Evolutionary conservation across 2,113 vertebrate genomes (phyloP).

Genomic region (Henicopernis longicauda): DNA sequence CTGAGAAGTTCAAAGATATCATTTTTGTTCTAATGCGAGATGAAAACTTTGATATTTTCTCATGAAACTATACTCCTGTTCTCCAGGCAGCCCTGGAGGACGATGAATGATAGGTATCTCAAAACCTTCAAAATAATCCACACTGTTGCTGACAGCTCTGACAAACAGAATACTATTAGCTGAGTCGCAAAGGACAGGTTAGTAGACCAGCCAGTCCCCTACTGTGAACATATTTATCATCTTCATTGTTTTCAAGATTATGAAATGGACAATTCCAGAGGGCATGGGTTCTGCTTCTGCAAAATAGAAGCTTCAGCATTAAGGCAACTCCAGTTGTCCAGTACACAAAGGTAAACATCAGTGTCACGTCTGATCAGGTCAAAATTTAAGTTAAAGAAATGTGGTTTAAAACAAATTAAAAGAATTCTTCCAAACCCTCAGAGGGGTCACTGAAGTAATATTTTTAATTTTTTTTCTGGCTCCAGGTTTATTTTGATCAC

Average conservation of each 20-base stretch:
- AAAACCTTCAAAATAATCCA: not conserved
- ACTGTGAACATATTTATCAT: not conserved
- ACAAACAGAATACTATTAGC: not conserved
- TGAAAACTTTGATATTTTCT: not conserved
- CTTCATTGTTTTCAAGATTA: not conserved
- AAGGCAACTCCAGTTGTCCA: not conserved
- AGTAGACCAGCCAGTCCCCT: not conserved
- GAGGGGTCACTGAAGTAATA: not conserved
- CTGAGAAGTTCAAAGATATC: not conserved
- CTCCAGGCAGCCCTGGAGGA: not conserved
- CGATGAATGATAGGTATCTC: not conserved
- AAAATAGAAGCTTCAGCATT: not conserved
- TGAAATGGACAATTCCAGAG: not conserved
- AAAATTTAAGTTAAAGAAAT: not conserved
- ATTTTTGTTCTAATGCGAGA: not conserved
- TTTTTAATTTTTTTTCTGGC: not conserved
- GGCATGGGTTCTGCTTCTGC: not conserved
- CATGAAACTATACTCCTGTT: not conserved
- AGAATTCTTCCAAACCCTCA: not conserved
- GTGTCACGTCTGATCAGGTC: not conserved
- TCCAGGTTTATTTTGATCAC: not conserved
- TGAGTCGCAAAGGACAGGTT: not conserved
- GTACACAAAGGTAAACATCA: not conserved
- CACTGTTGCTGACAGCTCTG: not conserved
- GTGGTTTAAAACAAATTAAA: not conserved